Base-by-base conservation (phyloP, 2,113 vertebrate species). In the Phalacrocorax carbo region DNA sequence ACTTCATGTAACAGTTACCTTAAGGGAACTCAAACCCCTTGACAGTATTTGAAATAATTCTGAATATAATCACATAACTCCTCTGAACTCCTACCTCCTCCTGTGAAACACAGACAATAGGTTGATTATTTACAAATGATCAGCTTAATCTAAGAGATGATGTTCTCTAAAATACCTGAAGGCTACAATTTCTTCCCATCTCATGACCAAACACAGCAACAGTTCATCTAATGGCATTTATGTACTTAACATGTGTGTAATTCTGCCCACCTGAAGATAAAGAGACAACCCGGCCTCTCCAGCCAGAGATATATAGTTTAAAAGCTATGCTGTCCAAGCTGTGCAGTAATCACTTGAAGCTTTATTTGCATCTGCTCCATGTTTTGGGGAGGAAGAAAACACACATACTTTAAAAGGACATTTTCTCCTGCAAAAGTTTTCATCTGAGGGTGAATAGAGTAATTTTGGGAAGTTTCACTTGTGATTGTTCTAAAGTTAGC, bases 1-100 rank as follows among this genome's bases (percentile, higher is more conserved):
- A 26, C 34, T 87, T 82, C 44, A 72, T 4, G 4, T 49, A 95
- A 82, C 68, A 79, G 66, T 73, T 68, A 91, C 83, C 65, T 91
- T 71, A 89, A 89, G 49, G 54, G 78, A 93, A 95, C 84, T 91
- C 73, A 87, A 89, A 81, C 30, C 65, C 30, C n/a, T 22, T 54
- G 72, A 82, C 77, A 85, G 71, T 16, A 29, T 51, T 64, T 49
- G 82, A 93, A 94, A 48, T 87, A 66, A 82, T 75, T 90, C 78
- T 69, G 75, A 64, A 60, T 52, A 36, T 69, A 82, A 93, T 68
- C 90, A 92, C 2, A 0, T 26, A 94, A 83, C 69, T 68, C 46
- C 87, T 70, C 73, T 78, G 46, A 96, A 85, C 79, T 92, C 88
- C 88, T 62, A 93, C 82, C 66, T 85, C 61, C 51, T 71, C 3